Evolutionary conservation across 1,140 invertebrate genomes (phyloP), one percentile per base, ranked within the genome.

Genomic region (Lordiphosa clarofinis): DNA sequence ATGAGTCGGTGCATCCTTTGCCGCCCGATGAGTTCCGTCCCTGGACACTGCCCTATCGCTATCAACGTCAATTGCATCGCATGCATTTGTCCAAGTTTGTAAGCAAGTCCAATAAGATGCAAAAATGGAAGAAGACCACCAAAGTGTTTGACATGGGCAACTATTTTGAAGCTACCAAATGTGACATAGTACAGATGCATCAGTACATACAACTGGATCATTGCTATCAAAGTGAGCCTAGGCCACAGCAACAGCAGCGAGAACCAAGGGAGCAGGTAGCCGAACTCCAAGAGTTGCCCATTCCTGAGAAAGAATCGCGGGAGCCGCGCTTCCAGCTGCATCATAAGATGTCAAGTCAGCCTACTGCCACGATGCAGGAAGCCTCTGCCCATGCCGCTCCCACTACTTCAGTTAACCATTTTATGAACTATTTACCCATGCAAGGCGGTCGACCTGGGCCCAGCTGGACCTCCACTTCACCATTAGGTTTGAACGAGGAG

Each of bases 1-100:
- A 92, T 73, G 90, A 92, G 1, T 90, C 92, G 57, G 81, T 95
- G 42, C 92, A 94, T 66, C 93, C 94, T 1, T 81, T 94, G 66
- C 91, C 92, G 0, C 67, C 89, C 0, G 90, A 91, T 3, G 90
- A 93, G 75, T 91, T 92, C 21, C 91, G 91, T 44, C 92, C 92
- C 0, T 93, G 92, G 92, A 89, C 91, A 0, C 78, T 92, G 9
- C 91, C 92, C 0, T 91, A 91, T 66, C 90, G 91, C 70, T 73
- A 64, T 39, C 78, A 87, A 21, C 79, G 82, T 5, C 71, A 73
- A 56, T 56, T 86, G 56, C 69, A 87, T 9, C 58, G 68, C 31
- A 38, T 54, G 13, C 63, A 52, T 4, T 10, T 82, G 13, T 8
- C 56, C 42, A 82, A 82, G 19, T 19, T 60, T 6, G 10, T 46